These are phyloP conservation scores for Zaprionus obscuricornis DNA, from an alignment of 2,888 invertebrate genomes.

Conservation along the genomic window DNA sequence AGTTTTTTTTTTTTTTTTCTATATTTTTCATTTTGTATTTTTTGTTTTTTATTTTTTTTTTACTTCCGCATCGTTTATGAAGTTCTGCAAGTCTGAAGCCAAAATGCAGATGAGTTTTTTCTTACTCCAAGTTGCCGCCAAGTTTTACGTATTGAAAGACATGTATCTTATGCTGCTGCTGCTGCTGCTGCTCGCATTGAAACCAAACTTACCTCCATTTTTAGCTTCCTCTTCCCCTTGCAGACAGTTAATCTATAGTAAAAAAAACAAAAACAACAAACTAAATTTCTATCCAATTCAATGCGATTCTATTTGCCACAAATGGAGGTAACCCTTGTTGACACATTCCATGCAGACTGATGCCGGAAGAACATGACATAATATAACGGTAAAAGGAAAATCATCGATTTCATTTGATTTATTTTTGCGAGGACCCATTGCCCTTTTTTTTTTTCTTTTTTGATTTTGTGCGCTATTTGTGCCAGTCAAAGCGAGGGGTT, in stretches of 20 bases:
- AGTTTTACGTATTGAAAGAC: too few species aligned
- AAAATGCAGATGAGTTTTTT: slow-evolving; percentile 54
- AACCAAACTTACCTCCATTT: too few species aligned
- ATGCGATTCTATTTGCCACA: slow-evolving; percentile 11
- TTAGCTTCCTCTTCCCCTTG: too few species aligned
- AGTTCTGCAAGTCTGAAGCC: slow-evolving; percentile 47
- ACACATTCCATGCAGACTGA: slow-evolving; percentile 27
- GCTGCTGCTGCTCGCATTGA: too few species aligned
- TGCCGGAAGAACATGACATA: slow-evolving; percentile 72
- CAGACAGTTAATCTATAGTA: too few species aligned
- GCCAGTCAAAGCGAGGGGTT: too few species aligned
- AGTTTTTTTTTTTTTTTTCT: slow-evolving; percentile 1
- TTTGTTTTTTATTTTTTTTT: slow-evolving; percentile 20
- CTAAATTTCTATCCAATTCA: slow-evolving; percentile 1
- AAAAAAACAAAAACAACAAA: slow-evolving; percentile 8
- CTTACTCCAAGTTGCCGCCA: too few species aligned
- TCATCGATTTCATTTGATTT: slow-evolving; percentile 78
- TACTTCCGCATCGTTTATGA: slow-evolving; percentile 61
- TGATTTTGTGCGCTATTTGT: too few species aligned
- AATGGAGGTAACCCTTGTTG: slow-evolving; percentile 46
- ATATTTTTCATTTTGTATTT: neutral
- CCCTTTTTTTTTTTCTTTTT: slow-evolving; percentile 11
- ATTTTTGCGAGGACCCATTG: slow-evolving; percentile 47
- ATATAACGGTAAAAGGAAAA: slow-evolving; percentile 77
- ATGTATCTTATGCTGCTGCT: too few species aligned